Evolutionary conservation across 2,888 invertebrate genomes (phyloP), one percentile per base, ranked within the genome.

Genomic region (Pimpla rufipes): DNA sequence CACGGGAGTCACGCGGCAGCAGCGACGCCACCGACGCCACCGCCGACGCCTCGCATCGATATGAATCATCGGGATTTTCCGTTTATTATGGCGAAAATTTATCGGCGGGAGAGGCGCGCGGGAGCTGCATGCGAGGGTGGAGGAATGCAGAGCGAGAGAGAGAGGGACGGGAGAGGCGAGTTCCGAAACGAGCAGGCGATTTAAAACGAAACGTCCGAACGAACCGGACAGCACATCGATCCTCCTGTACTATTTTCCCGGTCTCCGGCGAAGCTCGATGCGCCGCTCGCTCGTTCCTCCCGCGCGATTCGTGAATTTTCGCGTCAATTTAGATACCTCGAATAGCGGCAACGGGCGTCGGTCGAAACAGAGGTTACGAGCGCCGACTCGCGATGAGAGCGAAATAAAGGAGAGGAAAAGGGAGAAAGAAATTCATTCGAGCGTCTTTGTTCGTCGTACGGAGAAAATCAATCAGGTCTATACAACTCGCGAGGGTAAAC

Each of bases 51-150:
- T 45, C 70, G 70, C 45, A 57, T 47, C 45, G 66, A 59, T 64
- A 85, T 85, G 85, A 85, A 85, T 85, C 85, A 83, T 85, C 76
- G 68, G 83, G 81, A 83, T 85, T 83, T 85, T 85, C 81, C 83
- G 68, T 83, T 83, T 80, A 80, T 83, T 82, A 68, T 73, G 74
- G 57, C 45, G 83, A 84, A 81, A 84, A 84, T 85, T 84, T 84
- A 83, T 85, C 85, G 86, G 84, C 79, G 74, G 83, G 78, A 70
- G 77, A 77, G 18, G 62, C 57, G 66, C 42, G 55, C 62, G 42
- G 40, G 50, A 18, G 50, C 18, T 3, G 11, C 45, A 67, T 45
- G 45, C 40, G 42, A 62, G 59, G 59, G 42, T 13, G 47, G 64
- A 66, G 70, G 75, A 47, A 74, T n/a, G n/a, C n/a, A n/a, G n/a